These are phyloP conservation scores for Alces alces DNA, from an alignment of 2,113 vertebrate genomes.

Conservation along the genomic window DNA sequence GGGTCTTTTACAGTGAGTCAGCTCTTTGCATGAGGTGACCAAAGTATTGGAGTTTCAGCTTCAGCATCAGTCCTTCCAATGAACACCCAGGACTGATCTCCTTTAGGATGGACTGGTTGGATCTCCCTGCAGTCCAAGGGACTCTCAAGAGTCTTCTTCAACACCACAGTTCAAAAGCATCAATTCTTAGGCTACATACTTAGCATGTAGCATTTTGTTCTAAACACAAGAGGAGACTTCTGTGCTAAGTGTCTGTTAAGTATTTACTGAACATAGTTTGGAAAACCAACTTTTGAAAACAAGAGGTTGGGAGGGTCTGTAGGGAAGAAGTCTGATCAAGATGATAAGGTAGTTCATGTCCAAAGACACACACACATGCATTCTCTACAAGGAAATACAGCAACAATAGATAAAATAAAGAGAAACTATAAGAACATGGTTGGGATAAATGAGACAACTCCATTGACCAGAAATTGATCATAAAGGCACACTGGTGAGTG, in stretches of 20 bases:
- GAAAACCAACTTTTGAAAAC: background rate
- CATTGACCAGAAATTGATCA: background rate
- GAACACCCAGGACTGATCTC: no score
- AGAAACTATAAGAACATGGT: background rate
- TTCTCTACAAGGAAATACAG: background rate
- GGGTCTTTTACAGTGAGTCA: no score
- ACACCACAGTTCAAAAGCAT: no score
- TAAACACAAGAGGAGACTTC: background rate
- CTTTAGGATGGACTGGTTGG: no score
- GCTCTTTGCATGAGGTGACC: no score
- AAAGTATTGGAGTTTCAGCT: no score
- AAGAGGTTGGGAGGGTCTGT: background rate
- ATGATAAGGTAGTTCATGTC: background rate
- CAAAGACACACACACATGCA: background rate
- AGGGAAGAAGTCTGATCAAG: background rate
- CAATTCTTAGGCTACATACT: background rate
- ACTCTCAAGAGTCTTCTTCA: no score
- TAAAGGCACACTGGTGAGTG: background rate
- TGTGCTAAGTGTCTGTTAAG: background rate
- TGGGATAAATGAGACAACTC: background rate
- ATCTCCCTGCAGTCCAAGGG: no score
- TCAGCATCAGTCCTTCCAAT: no score
- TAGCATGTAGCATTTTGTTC: background rate
- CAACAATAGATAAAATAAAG: background rate
- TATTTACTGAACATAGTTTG: background rate